Conservation (phyloP, 2,888 invertebrate genomes). For the Ceraclea dissimilis region DNA sequence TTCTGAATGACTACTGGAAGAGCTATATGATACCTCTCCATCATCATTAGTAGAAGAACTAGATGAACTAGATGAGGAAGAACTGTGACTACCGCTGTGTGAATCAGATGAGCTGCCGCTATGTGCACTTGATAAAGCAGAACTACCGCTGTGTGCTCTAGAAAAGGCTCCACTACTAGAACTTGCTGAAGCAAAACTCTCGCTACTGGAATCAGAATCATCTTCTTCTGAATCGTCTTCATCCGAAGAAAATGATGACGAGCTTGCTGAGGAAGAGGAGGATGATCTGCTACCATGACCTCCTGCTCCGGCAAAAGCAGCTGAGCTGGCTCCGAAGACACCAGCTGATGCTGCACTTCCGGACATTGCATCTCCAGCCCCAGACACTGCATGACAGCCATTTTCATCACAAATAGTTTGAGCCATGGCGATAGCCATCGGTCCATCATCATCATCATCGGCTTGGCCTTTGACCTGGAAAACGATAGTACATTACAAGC, state of each 20-base stretch:
- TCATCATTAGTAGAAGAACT: not conserved
- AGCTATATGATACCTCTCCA: conserved; percentile 2
- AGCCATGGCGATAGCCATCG: not conserved
- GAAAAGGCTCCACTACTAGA: too few relatives aligned
- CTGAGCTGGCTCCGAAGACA: not conserved
- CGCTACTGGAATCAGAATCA: too few relatives aligned
- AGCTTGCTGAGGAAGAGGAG: too few relatives aligned
- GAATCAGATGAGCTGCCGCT: not conserved
- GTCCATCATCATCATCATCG: not conserved
- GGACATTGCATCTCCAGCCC: not conserved
- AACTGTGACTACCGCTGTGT: not conserved
- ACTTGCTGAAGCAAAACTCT: too few relatives aligned
- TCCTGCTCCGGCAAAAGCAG: not conserved
- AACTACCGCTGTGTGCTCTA: too few relatives aligned
- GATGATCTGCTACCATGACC: not conserved
- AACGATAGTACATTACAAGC: too few relatives aligned
- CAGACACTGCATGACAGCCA: not conserved
- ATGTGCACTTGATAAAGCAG: not conserved
- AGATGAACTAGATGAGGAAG: not conserved
- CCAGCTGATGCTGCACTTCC: not conserved
- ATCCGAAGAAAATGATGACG: too few relatives aligned
- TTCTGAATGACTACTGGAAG: conserved; percentile 11
- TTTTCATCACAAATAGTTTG: not conserved
- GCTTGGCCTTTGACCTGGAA: not conserved
- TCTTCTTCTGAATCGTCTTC: too few relatives aligned